These are phyloP conservation scores for Drosophila bocqueti DNA, from an alignment of 1,140 invertebrate species.

Conservation along the genomic window DNA sequence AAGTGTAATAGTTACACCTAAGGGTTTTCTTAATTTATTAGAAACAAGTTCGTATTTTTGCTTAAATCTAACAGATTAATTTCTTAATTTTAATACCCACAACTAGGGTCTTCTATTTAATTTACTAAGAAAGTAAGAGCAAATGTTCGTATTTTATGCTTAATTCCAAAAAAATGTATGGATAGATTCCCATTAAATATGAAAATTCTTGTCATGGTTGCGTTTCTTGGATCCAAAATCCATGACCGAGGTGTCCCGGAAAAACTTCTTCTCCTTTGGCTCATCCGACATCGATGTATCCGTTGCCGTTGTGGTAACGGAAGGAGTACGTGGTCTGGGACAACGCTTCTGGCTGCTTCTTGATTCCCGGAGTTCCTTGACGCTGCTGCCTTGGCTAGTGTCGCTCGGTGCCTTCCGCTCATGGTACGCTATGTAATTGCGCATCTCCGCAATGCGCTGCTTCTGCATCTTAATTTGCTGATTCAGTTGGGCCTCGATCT, in stretches of 20 bases:
- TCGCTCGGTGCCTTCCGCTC: background rate
- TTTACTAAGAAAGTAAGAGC: background rate
- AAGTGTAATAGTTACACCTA: background rate
- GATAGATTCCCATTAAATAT: background rate
- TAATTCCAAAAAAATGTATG: background rate
- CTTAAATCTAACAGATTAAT: no score
- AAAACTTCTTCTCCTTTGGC: background rate
- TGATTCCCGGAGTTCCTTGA: background rate
- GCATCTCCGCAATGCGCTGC: conserved; percentile 26
- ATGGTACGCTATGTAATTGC: conserved; percentile 23
- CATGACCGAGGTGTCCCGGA: conserved; percentile 1
- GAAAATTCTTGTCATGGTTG: background rate
- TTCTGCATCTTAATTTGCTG: conserved; percentile 28
- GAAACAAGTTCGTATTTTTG: background rate
- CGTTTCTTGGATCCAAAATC: background rate
- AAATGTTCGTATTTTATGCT: background rate
- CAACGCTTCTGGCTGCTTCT: background rate
- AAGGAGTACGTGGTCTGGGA: conserved; percentile 1
- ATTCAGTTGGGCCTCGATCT: conserved; percentile 40
- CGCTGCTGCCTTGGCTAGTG: background rate
- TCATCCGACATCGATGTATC: conserved; percentile 13
- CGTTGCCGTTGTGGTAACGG: no score
- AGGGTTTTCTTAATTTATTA: background rate
- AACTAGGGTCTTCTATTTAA: background rate
- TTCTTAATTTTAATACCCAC: background rate